phyloP scores from a whole-genome alignment of 2,888 invertebrate species.

The Conops quadrifasciatus region DNA sequence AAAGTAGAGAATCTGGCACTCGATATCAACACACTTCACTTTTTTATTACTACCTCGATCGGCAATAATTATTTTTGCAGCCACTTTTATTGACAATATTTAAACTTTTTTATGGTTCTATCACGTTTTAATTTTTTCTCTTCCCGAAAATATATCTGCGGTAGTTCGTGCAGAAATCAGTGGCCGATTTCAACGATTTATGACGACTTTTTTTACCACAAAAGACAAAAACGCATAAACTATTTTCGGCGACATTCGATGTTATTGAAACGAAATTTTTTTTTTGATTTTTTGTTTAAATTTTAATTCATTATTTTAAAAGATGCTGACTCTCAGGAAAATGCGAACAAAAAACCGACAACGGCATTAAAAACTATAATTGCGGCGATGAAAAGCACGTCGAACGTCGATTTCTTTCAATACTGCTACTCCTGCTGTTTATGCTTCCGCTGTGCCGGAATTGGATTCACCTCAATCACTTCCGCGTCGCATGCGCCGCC shows the following conservation, averaged over 20 bases:
- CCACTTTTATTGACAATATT: conserved; percentile 19
- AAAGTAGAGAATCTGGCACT: background rate
- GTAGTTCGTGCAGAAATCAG: too few relatives aligned
- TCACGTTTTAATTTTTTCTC: background rate
- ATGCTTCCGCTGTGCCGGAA: too few relatives aligned
- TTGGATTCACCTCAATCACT: background rate
- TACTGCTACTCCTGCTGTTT: conserved; percentile 11
- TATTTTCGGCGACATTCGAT: too few relatives aligned
- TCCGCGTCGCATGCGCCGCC: background rate
- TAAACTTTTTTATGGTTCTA: background rate
- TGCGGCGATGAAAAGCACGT: too few relatives aligned
- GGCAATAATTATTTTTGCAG: conserved; percentile 10
- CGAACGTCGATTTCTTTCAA: background rate
- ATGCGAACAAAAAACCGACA: background rate
- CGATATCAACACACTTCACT: background rate
- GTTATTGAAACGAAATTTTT: too few relatives aligned
- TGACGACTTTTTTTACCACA: too few relatives aligned
- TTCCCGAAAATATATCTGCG: background rate
- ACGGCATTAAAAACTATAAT: background rate
- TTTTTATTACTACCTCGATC: background rate
- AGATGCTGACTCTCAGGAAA: too few relatives aligned
- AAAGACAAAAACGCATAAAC: too few relatives aligned
- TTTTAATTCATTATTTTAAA: too few relatives aligned
- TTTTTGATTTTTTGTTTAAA: too few relatives aligned
- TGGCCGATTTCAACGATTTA: too few relatives aligned